Evolutionary conservation across 2,797 vertebrate genomes (phyloP).

Genomic region (Coracias cyanogaster): DNA sequence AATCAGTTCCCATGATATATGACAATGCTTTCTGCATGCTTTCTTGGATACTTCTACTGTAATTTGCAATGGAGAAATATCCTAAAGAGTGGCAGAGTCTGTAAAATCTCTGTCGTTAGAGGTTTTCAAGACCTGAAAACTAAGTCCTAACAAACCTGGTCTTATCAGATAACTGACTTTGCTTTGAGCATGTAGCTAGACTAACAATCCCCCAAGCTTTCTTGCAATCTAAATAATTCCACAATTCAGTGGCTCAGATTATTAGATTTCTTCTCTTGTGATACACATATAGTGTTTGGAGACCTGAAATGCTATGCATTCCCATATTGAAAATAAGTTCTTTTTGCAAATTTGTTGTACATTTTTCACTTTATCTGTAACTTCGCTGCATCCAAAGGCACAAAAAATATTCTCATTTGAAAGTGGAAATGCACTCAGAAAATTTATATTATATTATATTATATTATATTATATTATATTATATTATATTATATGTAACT

Average conservation of each 20-base stretch:
- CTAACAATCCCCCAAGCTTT: not conserved
- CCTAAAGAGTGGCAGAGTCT: not conserved
- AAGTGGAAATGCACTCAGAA: not conserved
- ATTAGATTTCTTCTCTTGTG: not conserved
- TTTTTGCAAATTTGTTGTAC: not conserved
- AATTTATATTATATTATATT: too few species aligned
- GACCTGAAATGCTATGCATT: not conserved
- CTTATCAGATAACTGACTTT: not conserved
- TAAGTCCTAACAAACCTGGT: not conserved
- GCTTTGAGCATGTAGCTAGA: not conserved
- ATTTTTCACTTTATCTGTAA: not conserved
- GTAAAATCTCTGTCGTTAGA: not conserved
- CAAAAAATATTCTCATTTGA: not conserved
- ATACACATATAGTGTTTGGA: not conserved
- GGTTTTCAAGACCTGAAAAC: not conserved
- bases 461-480: too few species aligned
- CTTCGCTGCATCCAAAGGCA: not conserved
- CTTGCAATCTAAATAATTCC: not conserved
- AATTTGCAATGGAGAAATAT: not conserved
- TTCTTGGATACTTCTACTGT: not conserved
- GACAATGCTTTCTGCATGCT: not conserved
- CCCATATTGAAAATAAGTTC: not conserved
- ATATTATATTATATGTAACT: not conserved
- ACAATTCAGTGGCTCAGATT: not conserved
- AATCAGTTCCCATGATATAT: not conserved